Evolutionary conservation across 2,888 invertebrate species (phyloP).

Genomic region (Argyresthia goedartella): DNA sequence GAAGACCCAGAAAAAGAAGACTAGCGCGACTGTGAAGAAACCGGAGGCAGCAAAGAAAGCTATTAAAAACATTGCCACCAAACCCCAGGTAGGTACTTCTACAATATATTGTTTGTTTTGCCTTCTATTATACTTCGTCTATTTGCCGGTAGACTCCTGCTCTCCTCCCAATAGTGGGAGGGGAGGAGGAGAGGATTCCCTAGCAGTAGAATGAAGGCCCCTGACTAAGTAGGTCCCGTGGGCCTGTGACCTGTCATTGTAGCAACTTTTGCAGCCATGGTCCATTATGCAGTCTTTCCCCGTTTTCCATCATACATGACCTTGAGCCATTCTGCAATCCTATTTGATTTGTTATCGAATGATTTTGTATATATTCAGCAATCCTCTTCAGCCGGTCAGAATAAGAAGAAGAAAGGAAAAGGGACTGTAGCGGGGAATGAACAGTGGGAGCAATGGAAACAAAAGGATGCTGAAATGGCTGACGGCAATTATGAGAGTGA

Average conservation of each 20-base stretch:
- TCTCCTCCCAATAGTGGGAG: too few relatives aligned
- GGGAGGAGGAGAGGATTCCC: too few relatives aligned
- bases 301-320: too few relatives aligned
- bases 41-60: constrained; percentile 42
- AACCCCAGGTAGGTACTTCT: constrained; percentile 35
- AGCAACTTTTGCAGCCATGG: too few relatives aligned
- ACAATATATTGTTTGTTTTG: too few relatives aligned
- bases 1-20: constrained; percentile 52
- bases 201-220: too few relatives aligned
- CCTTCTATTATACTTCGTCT: too few relatives aligned
- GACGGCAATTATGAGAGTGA: constrained; percentile 72
- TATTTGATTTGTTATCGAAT: background rate
- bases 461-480: constrained; percentile 77
- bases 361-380: background rate
- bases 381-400: constrained; percentile 19
- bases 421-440: constrained; percentile 51
- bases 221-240: too few relatives aligned
- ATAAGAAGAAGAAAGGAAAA: constrained; percentile 62
- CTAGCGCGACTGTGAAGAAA: constrained; percentile 32
- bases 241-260: too few relatives aligned
- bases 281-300: too few relatives aligned
- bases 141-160: too few relatives aligned
- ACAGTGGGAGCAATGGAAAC: constrained; percentile 82
- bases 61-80: constrained; percentile 36
- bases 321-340: too few relatives aligned